Evolutionary conservation across 1,140 invertebrate genomes (phyloP), one percentile per base, ranked within the genome.

Genomic region (Drosophila ambigua): DNA sequence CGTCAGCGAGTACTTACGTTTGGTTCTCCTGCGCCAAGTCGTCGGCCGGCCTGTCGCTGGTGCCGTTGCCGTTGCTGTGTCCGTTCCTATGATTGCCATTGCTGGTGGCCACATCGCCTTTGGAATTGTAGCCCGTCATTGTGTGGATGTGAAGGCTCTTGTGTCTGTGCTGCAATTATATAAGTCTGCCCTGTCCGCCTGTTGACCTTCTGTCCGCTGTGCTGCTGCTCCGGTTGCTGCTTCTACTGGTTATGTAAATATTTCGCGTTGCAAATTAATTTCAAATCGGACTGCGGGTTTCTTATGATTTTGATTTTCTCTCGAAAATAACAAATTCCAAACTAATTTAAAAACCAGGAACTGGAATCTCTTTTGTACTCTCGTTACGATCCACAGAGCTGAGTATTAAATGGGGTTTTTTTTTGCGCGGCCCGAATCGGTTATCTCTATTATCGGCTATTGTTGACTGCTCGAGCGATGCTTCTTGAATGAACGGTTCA

Each of bases 121-220:
- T 82, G 46, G 63, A 76, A 60, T 68, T 83, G 39, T 82, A 88
- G 11, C 83, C 83, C 48, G 83, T 87, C 83, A 87, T 87, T 31
- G 53, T 84, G 28, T 26, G 58, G 26, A 24, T 24, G 6, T 26
- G 23, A 31, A 58, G 28, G 16, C 31, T 45, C 7, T 43, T 54
- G 16, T 50, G 49, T 57, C 51, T 52, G 45, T 46, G 39, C 52
- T 74, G 53, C 49, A 74, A 74, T 75, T 75, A 75, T 74, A 74
- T 75, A 75, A 75, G 35, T 39, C 35, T 39, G 35, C 9, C 35
- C 35, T 39, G 35, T 4, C 35, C 35, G 35, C 35, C 11, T 39
- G 35, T 39, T 39, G 35, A 39, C 35, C 35, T 39, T 39, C 35
- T 13, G 35, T 39, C 35, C 35, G 35, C 4, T 4, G 11, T 39